Evolutionary conservation across 2,888 invertebrate species (phyloP).

Genomic region (Omphaloscelis lunosa): DNA sequence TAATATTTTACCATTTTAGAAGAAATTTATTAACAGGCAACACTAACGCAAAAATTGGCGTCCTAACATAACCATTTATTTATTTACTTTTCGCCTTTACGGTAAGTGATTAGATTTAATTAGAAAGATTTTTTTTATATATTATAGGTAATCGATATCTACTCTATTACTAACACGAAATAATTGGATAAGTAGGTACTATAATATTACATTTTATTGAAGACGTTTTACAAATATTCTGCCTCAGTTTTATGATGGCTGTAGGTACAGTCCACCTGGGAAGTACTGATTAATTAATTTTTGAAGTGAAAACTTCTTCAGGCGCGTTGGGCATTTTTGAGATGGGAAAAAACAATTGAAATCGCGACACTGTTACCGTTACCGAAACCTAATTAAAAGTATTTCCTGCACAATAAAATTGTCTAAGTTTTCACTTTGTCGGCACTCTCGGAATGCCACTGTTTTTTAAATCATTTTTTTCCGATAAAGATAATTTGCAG

Average conservation of each 20-base stretch:
- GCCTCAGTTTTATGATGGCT: not conserved
- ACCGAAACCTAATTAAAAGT: no score
- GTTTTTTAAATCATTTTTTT: no score
- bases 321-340: no score
- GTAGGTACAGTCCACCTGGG: conserved; percentile 17
- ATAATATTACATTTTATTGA: not conserved
- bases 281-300: not conserved
- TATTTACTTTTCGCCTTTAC: not conserved
- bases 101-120: conserved; percentile 43
- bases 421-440: no score
- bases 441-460: no score
- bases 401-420: no score
- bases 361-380: no score
- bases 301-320: no score
- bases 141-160: not conserved
- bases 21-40: conserved; percentile 39
- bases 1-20: conserved; percentile 42
- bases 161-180: conserved; percentile 12
- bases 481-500: no score
- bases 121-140: conserved; percentile 2
- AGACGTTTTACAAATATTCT: not conserved
- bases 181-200: not conserved
- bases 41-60: conserved; percentile 31
- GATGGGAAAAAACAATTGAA: no score
- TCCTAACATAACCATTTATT: not conserved